Evolutionary conservation across 2,888 invertebrate species (phyloP).

Genomic region (Dryocosmus kuriphilus): DNA sequence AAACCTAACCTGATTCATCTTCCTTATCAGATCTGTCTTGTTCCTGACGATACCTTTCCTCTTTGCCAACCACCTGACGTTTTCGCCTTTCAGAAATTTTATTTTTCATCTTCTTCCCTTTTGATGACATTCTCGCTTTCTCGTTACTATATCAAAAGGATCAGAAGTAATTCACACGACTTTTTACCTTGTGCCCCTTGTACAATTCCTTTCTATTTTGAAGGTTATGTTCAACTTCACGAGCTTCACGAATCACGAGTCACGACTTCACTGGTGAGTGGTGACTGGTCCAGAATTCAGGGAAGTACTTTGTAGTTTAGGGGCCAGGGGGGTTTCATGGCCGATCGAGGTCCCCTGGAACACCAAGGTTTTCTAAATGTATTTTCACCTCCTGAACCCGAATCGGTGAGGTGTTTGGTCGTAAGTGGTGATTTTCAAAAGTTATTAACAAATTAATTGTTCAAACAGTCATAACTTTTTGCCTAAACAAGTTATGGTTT

Average conservation of each 20-base stretch:
- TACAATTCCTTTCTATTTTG: slow-evolving; percentile 47
- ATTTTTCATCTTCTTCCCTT: slow-evolving; percentile 62
- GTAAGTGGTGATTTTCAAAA: too few species aligned
- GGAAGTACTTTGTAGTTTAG: neutral
- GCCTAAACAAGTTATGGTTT: too few species aligned
- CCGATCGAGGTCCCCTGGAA: too few species aligned
- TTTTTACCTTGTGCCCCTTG: neutral
- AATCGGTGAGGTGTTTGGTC: too few species aligned
- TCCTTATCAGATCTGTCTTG: slow-evolving; percentile 71
- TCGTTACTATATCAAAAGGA: neutral
- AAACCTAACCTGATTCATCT: slow-evolving; percentile 65
- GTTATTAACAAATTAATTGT: too few species aligned
- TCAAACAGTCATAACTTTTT: too few species aligned
- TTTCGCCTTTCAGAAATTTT: slow-evolving; percentile 62
- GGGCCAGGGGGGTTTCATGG: too few species aligned
- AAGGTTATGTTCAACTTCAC: too few species aligned
- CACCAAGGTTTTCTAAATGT: too few species aligned
- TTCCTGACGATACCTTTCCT: slow-evolving; percentile 71
- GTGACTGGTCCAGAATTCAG: slow-evolving; percentile 13
- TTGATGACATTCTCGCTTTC: slow-evolving; percentile 64
- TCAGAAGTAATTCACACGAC: neutral
- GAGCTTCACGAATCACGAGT: too few species aligned
- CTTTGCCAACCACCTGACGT: slow-evolving; percentile 72
- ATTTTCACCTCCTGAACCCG: too few species aligned
- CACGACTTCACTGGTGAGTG: too few species aligned